Evolutionary conservation across 2,888 invertebrate species (phyloP), one percentile per base, ranked within the genome.

Genomic region (Oxystoma pomonae): DNA sequence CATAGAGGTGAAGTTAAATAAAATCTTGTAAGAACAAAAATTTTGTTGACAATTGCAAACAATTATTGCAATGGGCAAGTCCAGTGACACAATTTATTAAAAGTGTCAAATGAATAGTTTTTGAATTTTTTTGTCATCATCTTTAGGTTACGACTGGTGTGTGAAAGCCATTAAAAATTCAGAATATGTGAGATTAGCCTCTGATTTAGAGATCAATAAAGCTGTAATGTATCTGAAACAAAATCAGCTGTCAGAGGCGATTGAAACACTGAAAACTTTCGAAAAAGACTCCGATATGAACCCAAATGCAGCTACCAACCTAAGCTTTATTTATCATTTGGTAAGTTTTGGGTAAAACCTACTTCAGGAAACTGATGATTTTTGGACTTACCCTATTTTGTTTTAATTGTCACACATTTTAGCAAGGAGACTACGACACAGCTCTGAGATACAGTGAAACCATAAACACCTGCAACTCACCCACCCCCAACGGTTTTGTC

Each of bases 101-200:
- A n/a, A n/a, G n/a, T n/a, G n/a, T n/a, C n/a, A n/a, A n/a, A n/a
- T n/a, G n/a, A 20, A 22, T 52, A 20, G n/a, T 16, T 21, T 53
- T 19, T 21, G 57, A 21, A 57, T 60, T 60, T 20, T 9, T 51
- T n/a, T 19, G 19, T 18, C 1, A 65, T 57, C 61, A 60, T 69
- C 72, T 71, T 49, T 58, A 80, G 84, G 83, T 20, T 87, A 87
- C 70, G 84, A 81, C 69, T 96, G 96, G 97, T 98, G 98, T 79
- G 93, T 97, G 60, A 95, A 96, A 71, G 89, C 92, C 19, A 91
- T 98, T 59, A 94, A 96, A 76, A 90, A 91, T 57, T 96, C 97
- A n/a, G 89, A 87, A 76, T 92, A 91, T 73, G 86, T 90, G 50
- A 86, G 87, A 77, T 83, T 94, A 68, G 95, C 92, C 55, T 91